phyloP scores from a whole-genome alignment of 2,797 vertebrate species.

The Prionace glauca region DNA sequence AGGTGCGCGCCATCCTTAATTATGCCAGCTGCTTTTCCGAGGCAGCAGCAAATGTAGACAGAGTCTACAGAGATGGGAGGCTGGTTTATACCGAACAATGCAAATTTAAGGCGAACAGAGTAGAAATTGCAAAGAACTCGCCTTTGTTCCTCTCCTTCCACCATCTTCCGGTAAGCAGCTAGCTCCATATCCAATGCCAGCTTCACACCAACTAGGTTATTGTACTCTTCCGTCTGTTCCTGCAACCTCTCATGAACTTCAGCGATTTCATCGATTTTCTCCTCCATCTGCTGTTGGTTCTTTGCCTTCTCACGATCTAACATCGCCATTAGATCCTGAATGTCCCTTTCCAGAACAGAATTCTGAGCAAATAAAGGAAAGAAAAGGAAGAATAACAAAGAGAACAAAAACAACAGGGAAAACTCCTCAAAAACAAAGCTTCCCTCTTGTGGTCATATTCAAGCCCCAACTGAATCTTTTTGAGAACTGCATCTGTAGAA shows the following conservation, averaged over 20 bases:
- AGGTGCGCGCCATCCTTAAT: too few species aligned
- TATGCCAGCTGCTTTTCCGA: too few species aligned
- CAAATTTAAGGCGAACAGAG: background rate
- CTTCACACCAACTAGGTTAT: constrained; percentile 71
- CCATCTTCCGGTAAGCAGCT: constrained; percentile 73
- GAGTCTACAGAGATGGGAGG: too few species aligned
- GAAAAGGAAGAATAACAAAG: background rate
- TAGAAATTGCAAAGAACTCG: constrained; percentile 42
- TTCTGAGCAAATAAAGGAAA: constrained; percentile 53
- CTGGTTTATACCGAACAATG: too few species aligned
- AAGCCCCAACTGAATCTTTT: background rate
- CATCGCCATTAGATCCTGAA: constrained; percentile 60
- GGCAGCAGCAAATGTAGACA: too few species aligned
- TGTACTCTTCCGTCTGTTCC: constrained; percentile 68
- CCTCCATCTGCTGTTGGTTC: constrained; percentile 55
- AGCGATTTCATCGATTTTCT: constrained; percentile 66
- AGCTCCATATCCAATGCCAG: constrained; percentile 79
- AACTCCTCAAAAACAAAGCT: background rate
- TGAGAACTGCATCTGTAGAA: background rate
- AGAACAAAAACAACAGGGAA: too few species aligned
- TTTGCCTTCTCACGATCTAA: constrained; percentile 59
- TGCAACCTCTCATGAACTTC: constrained; percentile 56
- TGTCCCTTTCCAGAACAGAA: constrained; percentile 53
- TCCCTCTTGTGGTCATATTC: background rate
- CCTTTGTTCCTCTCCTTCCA: constrained; percentile 80